Conservation (phyloP, 2,797 vertebrate species). For the Brotogeris chrysoptera region DNA sequence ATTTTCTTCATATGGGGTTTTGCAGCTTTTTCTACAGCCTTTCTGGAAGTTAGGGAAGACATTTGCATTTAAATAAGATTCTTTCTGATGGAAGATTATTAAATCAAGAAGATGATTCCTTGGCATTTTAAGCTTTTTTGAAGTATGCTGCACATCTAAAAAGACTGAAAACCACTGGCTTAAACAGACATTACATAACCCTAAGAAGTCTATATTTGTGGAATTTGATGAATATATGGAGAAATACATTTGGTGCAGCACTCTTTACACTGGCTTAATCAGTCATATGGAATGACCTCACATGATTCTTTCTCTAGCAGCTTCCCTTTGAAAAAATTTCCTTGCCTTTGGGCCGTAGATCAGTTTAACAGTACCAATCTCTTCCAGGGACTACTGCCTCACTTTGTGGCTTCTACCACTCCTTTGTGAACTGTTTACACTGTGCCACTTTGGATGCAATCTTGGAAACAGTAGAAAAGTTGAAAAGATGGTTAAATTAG, state of each 20-base stretch:
- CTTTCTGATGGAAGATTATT: not conserved
- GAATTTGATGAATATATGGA: constrained; percentile 47
- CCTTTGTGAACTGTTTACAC: not conserved
- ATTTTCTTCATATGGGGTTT: not conserved
- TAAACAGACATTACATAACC: constrained; percentile 55
- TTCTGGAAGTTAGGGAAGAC: not conserved
- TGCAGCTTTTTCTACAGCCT: not conserved
- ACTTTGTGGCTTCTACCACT: not conserved
- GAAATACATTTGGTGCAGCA: constrained; percentile 18
- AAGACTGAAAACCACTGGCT: not conserved
- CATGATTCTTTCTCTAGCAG: not conserved
- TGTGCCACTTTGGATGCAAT: not conserved
- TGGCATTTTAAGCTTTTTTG: constrained; percentile 1
- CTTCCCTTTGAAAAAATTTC: constrained; percentile 16
- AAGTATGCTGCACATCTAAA: constrained; percentile 5
- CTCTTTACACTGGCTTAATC: constrained; percentile 45
- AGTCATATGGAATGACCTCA: constrained; percentile 10
- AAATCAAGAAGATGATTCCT: not conserved
- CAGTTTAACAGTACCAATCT: not conserved
- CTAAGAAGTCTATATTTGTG: constrained; percentile 31
- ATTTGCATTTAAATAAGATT: not conserved
- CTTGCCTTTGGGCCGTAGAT: not conserved
- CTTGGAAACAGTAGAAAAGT: not conserved
- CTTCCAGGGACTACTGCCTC: not conserved
- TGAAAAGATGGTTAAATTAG: not conserved